Base-by-base conservation (phyloP, 92 coral and sea anemone species). In the Heliopora coerulea region DNA sequence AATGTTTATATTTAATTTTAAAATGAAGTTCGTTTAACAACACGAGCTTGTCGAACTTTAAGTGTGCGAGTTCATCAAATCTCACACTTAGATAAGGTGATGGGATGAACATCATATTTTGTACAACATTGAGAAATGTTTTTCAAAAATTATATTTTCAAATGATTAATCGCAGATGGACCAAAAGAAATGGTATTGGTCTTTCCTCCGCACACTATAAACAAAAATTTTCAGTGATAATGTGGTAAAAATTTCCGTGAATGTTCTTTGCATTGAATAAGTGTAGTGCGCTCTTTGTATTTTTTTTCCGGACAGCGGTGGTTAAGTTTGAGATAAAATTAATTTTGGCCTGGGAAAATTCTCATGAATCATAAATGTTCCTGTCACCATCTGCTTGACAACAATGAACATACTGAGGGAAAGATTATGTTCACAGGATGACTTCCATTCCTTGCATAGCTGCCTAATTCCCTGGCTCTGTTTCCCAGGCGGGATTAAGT, bases 261-360 rank as follows among this genome's bases (percentile, higher is more conserved):
- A 37, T 37, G 42, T 37, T 5, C 6, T 12, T 5, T 37, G 42
- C 5, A 37, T 37, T 37, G 42, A 5, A 37, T 5, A 37, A 12
- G 41, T n/a, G 37, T 54, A 1, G 1, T 29, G 19, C 4, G 37
- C 15, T 52, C 72, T 65, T 65, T 1, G n/a, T 39, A 1, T 8
- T 67, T 67, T 46, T 40, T 67, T 67, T 49, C 21, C 35, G 18
- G 0, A 44, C 27, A 67, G 32, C 74, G 14, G 74, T 31, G 26
- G 72, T 65, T 65, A 39, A 65, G 28, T n/a, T 49, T 44, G 32
- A 44, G 70, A 63, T 63, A 63, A 63, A 40, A 21, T 26, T 63
- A 44, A 67, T 4, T 67, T 44, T 67, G 37, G 6, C 74, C 54
- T 49, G 74, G 74, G 40, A 46, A 67, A 46, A 44, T 19, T 1